Evolutionary conservation across 2,888 invertebrate species (phyloP), one percentile per base, ranked within the genome.

Genomic region (Pyrgus malvae): DNA sequence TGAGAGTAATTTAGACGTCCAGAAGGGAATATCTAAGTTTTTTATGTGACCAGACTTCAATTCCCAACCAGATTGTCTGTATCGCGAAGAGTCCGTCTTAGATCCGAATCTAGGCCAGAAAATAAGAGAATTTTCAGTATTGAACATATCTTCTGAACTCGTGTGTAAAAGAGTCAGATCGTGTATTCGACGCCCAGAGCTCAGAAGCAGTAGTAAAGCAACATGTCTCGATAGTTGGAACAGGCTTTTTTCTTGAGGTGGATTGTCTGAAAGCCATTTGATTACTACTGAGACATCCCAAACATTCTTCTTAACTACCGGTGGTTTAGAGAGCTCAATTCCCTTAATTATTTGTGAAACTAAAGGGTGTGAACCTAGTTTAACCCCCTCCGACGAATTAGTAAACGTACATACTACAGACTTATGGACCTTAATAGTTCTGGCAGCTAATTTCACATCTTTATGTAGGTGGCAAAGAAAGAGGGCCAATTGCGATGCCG

Each of bases 371-470:
- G 23, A 4, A 23, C 6, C 6, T 23, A 23, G 23, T 4, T 23
- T 23, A 4, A 3, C 4, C 6, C 23, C 23, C 3, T 23, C 23
- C 23, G 23, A 4, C 4, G 23, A 23, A 6, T 23, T 23, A 6
- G 23, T 23, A 23, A 23, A 38, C 6, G 61, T 55, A 0, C 51
- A 1, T 6, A 63, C 37, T 1, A 61, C 61, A 0, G 61, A 64
- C 14, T 62, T 61, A 17, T 62, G 60, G 0, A 64, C 59, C n/a
- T 60, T 23, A 38, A 64, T 61, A 1, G 61, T 63, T 0, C 55
- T n/a, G 8, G 21, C 16, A 0, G 62, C 59, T 2, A 63, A 12
- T 0, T 55, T 27, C 9, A 27, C 2, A 27, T 8, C 27, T 9
- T 27, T 27, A 27, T 27, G 27, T 6, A 27, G 9, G 9, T 23